Base-by-base conservation (phyloP, 2,888 invertebrate genomes). In the Serrognathus titanus region DNA sequence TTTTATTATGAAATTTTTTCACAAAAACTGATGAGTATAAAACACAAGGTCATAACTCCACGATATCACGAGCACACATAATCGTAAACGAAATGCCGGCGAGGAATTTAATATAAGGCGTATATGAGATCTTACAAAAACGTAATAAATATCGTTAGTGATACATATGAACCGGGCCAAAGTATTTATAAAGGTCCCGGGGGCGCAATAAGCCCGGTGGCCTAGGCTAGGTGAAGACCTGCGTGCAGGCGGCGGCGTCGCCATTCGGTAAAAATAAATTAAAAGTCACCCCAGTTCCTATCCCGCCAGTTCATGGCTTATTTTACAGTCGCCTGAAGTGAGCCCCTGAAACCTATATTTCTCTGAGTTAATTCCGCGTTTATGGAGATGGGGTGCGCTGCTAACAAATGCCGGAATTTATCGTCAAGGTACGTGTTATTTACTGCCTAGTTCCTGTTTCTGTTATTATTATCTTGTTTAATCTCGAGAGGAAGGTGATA, bases 261-360 rank as follows among this genome's bases (percentile, higher is more conserved):
- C 57, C 58, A 57, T 60, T 61, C 61, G 63, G 60, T 63, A 65
- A 67, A 70, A 67, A 68, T 68, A 68, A 71, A 70, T 71, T 69
- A 70, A 71, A 70, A 60, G 54, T 62, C 62, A 55, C 60, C 62
- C 63, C 55, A 39, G 41, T 39, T 41, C n/a, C 31, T 39, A 12
- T 8, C 20, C 12, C 11, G 16, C 37, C 35, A 16, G 37, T 35
- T 41, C 31, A 12, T 35, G 35, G 40, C 43, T 51, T 54, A 54
- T 54, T 48, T 54, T 54, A 54, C 49, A 43, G 16, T 48, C 48
- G 36, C 20, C 36, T 47, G 48, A 40, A 31, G 48, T 43, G 43
- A 43, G 16, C 62, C 64, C 65, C 63, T 64, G 59, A 57, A 59
- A 63, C 63, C 61, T 61, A 65, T 70, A 69, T 70, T 67, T 69